These are phyloP conservation scores for Vanacampus margaritifer DNA, from an alignment of 2,113 vertebrate genomes.

Conservation along the genomic window DNA sequence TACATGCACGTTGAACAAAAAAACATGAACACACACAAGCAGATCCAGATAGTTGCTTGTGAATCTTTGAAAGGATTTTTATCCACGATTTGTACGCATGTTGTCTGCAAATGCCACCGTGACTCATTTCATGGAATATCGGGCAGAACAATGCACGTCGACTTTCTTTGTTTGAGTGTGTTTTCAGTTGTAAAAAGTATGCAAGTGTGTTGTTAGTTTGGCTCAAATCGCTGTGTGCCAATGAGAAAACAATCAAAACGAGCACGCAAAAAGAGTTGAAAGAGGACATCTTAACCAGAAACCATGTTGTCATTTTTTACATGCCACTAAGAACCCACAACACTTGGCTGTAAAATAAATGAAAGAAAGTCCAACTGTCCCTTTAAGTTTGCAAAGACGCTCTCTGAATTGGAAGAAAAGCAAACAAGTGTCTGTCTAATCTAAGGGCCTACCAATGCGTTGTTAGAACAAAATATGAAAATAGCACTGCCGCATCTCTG, in stretches of 20 bases:
- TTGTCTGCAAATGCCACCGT: slow-evolving; percentile 4
- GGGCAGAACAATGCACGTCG: slow-evolving; percentile 5
- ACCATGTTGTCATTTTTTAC: slow-evolving; percentile 34
- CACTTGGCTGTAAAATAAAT: slow-evolving; percentile 10
- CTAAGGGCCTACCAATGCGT: slow-evolving; percentile 30
- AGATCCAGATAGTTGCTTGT: slow-evolving; percentile 19
- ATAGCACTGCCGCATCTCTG: slow-evolving; percentile 38
- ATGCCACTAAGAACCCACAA: slow-evolving; percentile 28
- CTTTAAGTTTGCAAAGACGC: slow-evolving; percentile 35
- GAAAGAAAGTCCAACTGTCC: slow-evolving; percentile 17
- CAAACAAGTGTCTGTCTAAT: slow-evolving; percentile 26
- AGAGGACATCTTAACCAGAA: slow-evolving; percentile 10
- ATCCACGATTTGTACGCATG: neutral
- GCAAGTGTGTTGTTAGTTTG: slow-evolving; percentile 18
- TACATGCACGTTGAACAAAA: neutral
- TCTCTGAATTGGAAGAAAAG: slow-evolving; percentile 17
- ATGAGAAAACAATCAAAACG: slow-evolving; percentile 36
- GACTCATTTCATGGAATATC: neutral
- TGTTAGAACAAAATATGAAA: slow-evolving; percentile 55
- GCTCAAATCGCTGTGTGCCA: slow-evolving; percentile 26
- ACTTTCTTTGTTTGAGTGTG: slow-evolving; percentile 11
- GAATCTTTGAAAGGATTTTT: slow-evolving; percentile 10
- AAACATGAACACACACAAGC: slow-evolving; percentile 25
- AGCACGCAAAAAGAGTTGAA: slow-evolving; percentile 26
- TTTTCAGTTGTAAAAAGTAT: slow-evolving; percentile 14